Percentiles rank a stretch among this genome's conserved stretches.
Evolutionary conservation across 2,797 vertebrate species (phyloP).

Genomic region (Myotis pilosus): DNA sequence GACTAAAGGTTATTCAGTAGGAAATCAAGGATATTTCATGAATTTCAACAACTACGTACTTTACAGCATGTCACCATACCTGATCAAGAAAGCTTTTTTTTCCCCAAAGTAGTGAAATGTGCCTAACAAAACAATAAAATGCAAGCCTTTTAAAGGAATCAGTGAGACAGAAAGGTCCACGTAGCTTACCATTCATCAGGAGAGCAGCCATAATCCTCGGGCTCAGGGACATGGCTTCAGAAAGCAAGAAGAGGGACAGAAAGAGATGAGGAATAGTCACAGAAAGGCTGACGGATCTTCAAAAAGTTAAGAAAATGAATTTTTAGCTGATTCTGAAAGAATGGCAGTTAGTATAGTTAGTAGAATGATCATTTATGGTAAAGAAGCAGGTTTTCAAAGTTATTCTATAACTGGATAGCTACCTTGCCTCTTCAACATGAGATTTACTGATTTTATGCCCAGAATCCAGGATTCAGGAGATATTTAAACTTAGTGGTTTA

Average conservation of each 20-base stretch:
- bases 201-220: conserved; percentile 94
- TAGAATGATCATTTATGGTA: neutral
- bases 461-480: conserved; percentile 1
- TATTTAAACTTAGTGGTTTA: neutral
- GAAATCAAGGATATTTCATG: neutral
- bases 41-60: neutral
- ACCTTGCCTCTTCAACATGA: neutral
- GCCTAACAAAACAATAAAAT: neutral
- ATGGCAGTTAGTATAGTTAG: conserved; percentile 59
- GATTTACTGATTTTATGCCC: neutral
- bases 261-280: conserved; percentile 81
- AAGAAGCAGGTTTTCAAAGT: neutral
- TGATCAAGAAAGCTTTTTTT: neutral
- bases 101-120: neutral
- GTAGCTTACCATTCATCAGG: conserved; percentile 96
- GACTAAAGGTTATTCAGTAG: neutral
- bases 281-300: conserved; percentile 53
- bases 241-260: conserved; percentile 82
- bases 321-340: conserved; percentile 64
- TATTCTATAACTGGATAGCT: neutral
- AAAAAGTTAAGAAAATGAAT: conserved; percentile 34
- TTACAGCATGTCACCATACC: neutral
- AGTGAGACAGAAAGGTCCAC: conserved; percentile 75
- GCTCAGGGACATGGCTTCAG: conserved; percentile 94
- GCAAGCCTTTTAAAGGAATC: conserved; percentile 45